A percentile compares a stretch with the other conserved stretches of the same genome.
phyloP scores from a whole-genome alignment of 2,113 vertebrate genomes.

The Phainopepla nitens region DNA sequence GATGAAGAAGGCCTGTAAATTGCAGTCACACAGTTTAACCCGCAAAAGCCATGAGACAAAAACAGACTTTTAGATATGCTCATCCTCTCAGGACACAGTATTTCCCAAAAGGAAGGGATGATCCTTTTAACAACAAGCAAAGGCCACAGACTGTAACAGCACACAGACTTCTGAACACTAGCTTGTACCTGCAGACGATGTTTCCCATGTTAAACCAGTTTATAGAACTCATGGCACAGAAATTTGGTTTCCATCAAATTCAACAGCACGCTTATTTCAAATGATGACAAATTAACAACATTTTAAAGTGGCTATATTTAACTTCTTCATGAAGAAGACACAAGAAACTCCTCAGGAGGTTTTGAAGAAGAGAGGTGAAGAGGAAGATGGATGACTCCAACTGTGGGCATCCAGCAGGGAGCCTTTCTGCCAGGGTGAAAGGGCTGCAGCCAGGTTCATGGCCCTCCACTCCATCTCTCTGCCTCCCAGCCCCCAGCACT shows the following conservation, averaged over 20 bases:
- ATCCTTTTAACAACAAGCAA: background rate
- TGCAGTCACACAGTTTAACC: background rate
- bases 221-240: background rate
- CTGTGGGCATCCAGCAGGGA: background rate
- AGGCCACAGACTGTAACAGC: conserved; percentile 8
- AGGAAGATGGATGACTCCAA: background rate
- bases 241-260: background rate
- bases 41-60: conserved; percentile 30
- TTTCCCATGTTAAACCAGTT: background rate
- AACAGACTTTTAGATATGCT: background rate
- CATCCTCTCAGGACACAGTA: background rate
- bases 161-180: background rate
- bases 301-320: background rate
- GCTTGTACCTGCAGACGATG: background rate
- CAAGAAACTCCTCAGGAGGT: background rate
- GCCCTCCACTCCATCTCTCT: background rate
- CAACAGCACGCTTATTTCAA: background rate
- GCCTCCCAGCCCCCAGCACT: conserved; percentile 32
- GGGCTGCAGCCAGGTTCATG: background rate
- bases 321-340: background rate
- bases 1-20: background rate
- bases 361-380: background rate
- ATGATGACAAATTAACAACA: background rate
- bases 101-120: background rate
- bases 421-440: background rate